phyloP scores from a whole-genome alignment of 2,113 vertebrate genomes.

The Spea multiplicata region DNA sequence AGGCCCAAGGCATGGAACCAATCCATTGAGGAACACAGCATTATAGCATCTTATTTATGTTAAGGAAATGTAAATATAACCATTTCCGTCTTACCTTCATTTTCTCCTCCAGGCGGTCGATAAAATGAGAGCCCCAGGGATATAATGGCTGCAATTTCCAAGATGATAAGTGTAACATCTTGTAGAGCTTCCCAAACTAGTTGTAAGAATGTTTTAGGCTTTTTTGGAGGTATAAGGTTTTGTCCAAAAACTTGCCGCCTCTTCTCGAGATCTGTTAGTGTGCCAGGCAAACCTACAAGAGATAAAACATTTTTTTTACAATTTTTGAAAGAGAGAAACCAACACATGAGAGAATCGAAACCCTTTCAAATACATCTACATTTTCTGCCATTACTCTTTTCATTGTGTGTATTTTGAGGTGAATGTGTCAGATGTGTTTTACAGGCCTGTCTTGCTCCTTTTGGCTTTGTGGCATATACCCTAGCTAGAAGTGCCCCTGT shows the following conservation, averaged over 20 bases:
- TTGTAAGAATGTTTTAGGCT: slow-evolving; percentile 99
- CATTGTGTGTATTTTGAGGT: no score
- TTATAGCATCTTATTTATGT: not conserved
- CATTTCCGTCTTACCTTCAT: slow-evolving; percentile 68
- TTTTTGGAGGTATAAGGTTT: slow-evolving; percentile 99
- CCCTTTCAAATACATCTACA: no score
- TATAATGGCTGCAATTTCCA: slow-evolving; percentile 95
- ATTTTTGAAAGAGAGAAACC: no score
- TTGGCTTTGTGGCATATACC: no score
- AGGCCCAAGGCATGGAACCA: not conserved
- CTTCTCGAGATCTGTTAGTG: slow-evolving; percentile 87
- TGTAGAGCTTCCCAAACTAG: slow-evolving; percentile 98
- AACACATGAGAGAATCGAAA: no score
- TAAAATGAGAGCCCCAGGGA: slow-evolving; percentile 97
- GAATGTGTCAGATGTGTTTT: no score
- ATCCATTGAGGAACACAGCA: not conserved
- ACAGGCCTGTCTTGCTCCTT: no score
- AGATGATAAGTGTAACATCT: slow-evolving; percentile 97
- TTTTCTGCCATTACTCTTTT: no score
- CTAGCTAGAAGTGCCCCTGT: no score
- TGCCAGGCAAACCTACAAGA: slow-evolving; percentile 81
- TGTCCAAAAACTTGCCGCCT: slow-evolving; percentile 90
- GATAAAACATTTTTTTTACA: slow-evolving; percentile 19
- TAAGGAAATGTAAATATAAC: not conserved
- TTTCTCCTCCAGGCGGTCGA: slow-evolving; percentile 83